These are phyloP conservation scores for Syrphus vitripennis DNA, from an alignment of 2,888 invertebrate genomes.

Conservation along the genomic window DNA sequence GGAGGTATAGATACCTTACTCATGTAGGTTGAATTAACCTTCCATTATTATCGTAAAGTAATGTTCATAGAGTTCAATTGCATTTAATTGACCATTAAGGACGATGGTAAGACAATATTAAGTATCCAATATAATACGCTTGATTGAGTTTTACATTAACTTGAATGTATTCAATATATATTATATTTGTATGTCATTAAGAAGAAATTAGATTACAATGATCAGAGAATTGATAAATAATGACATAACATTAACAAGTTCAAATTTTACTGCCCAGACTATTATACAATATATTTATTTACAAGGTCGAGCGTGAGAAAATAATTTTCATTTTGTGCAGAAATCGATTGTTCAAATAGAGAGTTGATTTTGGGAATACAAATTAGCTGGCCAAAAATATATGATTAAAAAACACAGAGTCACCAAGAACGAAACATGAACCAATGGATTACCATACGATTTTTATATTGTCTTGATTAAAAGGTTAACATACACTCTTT, in stretches of 20 bases:
- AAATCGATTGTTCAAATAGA: too few relatives aligned
- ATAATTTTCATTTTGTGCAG: background rate
- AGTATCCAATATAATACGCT: constrained; percentile 17
- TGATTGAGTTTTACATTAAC: constrained; percentile 21
- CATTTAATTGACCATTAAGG: constrained; percentile 42
- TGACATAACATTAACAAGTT: constrained; percentile 1
- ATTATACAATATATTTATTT: background rate
- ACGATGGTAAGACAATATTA: constrained; percentile 9
- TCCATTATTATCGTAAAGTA: background rate
- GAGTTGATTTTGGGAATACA: too few relatives aligned
- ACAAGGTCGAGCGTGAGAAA: constrained; percentile 16
- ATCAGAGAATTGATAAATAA: constrained; percentile 20
- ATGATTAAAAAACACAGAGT: too few relatives aligned
- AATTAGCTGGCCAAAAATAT: too few relatives aligned
- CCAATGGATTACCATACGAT: too few relatives aligned
- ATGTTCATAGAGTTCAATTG: constrained; percentile 17
- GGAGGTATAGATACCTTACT: background rate
- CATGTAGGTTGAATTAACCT: background rate
- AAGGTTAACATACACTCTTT: too few relatives aligned
- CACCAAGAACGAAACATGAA: too few relatives aligned
- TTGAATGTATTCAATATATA: constrained; percentile 1
- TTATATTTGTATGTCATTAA: constrained; percentile 25
- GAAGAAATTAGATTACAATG: background rate
- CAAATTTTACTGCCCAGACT: background rate
- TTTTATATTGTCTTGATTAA: too few relatives aligned